Base-by-base conservation (phyloP, 2,797 vertebrate species). In the Cyprinodon diabolis region DNA sequence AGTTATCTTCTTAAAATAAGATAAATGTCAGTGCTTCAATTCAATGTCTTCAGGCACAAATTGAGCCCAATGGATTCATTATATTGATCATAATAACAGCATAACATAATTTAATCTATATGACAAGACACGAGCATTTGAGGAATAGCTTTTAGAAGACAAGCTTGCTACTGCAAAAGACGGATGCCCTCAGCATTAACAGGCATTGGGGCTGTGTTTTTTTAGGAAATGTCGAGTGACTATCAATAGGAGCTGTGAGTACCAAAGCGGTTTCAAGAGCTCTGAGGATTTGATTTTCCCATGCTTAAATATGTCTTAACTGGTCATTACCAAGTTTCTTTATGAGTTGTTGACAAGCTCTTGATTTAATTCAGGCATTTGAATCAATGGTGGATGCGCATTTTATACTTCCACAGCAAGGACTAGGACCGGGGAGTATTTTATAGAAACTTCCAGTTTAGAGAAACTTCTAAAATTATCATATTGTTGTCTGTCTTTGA, bases 201-300 rank as follows among this genome's bases (percentile, higher is more conserved):
- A 62, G 37, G 58, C 15, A 62, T 8, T 10, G 35, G 35, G 9
- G 40, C 40, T 63, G 58, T 62, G 35, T 35, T 17, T 45, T 43
- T 63, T 63, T n/a, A 43, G 60, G 37, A 63, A 63, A 63, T 63
- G 60, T 63, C 5, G 21, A 43, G 60, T 63, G 19, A 40, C 60
- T 63, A 6, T 37, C 30, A 68, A 35, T 52, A 35, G 66, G 47
- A 68, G 25, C 48, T 68, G 47, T 23, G 1, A 30, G 25, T 62
- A 62, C 37, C 60, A 62, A 62, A 62, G 11, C 40, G 60, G 60
- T 62, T 62, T 62, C 60, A 62, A 65, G 37, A 65, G 40, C 62
- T 45, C 37, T 45, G 21, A 66, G 40, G 10, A 45, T 47, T 66
- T 8, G 21, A 66, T 47, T 13, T 8, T 47, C 47, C 63, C 45